Base-by-base conservation (phyloP, 2,888 invertebrate genomes). In the Noctuana brunneofusca region DNA sequence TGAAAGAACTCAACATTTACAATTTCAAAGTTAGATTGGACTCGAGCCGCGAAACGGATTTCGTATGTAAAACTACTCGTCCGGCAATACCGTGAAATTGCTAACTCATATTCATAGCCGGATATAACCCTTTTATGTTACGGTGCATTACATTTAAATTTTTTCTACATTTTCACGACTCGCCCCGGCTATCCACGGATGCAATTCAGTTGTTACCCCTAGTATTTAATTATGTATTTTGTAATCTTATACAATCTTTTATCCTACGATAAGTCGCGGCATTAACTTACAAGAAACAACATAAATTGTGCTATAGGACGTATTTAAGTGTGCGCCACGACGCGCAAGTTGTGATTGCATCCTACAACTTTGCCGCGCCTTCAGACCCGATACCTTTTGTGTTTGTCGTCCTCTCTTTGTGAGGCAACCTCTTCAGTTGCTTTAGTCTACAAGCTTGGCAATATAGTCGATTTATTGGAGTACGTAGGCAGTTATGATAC, bases 271-370 rank as follows among this genome's bases (percentile, higher is more conserved):
- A 38, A 38, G 38, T 0, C 38, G 38, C 14, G 5, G 38, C 12
- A 38, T 38, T 38, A 38, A 14, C 14, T 9, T 38, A 14, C 38
- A 38, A 38, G 38, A 14, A 38, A 5, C 38, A 48, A 24, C 12
- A 22, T 48, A 48, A 48, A 43, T 16, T 30, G 30, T 20, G 35
- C 41, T 46, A 11, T 54, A 46, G 30, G 52, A 59, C 12, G 27
- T 59, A 46, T 60, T 43, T 54, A 57, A 59, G 58, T 63, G 71
- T 71, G 70, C 68, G 65, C 63, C 58, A 49, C 66, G 68, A 68
- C 63, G 77, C 71, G 69, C 78, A 87, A 87, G 78, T 89, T 86
- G 83, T 86, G 87, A 86, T 87, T 86, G 85, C 84, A 81, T 83
- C 81, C 81, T 79, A 76, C 72, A 85, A 86, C 78, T 87, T 85